Conservation (phyloP, 1,140 invertebrate genomes). For the Ectropis grisescens region DNA sequence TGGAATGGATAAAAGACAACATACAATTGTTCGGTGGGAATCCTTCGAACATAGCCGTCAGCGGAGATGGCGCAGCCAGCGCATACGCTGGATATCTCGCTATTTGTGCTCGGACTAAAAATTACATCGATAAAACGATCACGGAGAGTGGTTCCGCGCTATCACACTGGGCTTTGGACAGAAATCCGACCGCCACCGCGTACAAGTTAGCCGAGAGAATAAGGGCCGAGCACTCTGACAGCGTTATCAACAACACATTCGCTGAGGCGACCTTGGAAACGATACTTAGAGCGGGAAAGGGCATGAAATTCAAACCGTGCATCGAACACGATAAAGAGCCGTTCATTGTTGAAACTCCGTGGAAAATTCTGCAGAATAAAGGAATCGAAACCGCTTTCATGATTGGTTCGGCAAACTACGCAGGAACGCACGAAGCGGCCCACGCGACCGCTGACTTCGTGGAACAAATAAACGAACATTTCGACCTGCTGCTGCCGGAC, state of each 20-base stretch:
- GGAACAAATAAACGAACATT: slow-evolving; percentile 23
- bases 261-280: slow-evolving; percentile 12
- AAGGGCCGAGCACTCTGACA: background rate
- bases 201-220: slow-evolving; percentile 11
- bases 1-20: slow-evolving; percentile 78
- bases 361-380: slow-evolving; percentile 19
- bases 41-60: slow-evolving; percentile 49
- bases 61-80: slow-evolving; percentile 29
- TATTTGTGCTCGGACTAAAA: slow-evolving; percentile 24
- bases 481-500: slow-evolving; percentile 22
- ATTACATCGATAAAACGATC: slow-evolving; percentile 33
- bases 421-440: slow-evolving; percentile 29
- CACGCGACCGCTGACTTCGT: slow-evolving; percentile 15
- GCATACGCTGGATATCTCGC: slow-evolving; percentile 35
- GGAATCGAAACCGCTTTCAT: slow-evolving; percentile 24
- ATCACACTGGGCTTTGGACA: slow-evolving; percentile 42
- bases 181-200: slow-evolving; percentile 24
- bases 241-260: slow-evolving; percentile 1
- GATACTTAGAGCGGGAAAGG: slow-evolving; percentile 16
- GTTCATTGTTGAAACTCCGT: slow-evolving; percentile 31
- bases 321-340: slow-evolving; percentile 17
- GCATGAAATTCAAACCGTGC: slow-evolving; percentile 31
- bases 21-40: slow-evolving; percentile 80
- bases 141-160: slow-evolving; percentile 42
- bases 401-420: slow-evolving; percentile 32